These are phyloP conservation scores for Trematocara caparti DNA, from an alignment of 2,797 vertebrate genomes.

Conservation along the genomic window DNA sequence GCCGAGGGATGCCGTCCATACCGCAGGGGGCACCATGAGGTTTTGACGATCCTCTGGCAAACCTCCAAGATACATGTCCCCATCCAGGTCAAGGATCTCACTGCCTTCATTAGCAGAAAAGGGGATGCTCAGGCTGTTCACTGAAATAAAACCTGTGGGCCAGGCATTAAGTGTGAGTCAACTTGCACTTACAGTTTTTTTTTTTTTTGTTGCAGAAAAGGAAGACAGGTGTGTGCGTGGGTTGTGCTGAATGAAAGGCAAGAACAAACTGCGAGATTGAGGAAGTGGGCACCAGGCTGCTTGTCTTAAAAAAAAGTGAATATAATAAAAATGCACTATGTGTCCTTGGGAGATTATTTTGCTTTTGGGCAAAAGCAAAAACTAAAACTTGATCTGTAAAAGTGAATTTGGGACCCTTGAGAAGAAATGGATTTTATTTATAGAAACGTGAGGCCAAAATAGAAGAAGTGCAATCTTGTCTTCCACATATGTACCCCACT, in stretches of 20 bases:
- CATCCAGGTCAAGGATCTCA: conserved; percentile 90
- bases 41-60: conserved; percentile 82
- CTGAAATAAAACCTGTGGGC: conserved; percentile 83
- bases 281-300: conserved; percentile 30
- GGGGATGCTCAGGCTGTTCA: conserved; percentile 87
- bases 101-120: conserved; percentile 90
- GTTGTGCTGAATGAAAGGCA: conserved; percentile 38
- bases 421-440: conserved; percentile 13
- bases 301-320: background rate
- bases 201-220: conserved; percentile 34
- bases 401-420: background rate
- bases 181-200: conserved; percentile 24
- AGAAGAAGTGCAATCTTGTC: background rate
- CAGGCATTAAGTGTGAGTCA: conserved; percentile 26
- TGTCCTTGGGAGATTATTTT: background rate
- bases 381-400: conserved; percentile 2
- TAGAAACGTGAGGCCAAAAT: conserved; percentile 4
- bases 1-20: conserved; percentile 87
- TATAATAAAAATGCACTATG: conserved; percentile 6
- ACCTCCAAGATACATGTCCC: conserved; percentile 91
- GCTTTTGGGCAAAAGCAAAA: background rate
- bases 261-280: conserved; percentile 37
- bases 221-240: conserved; percentile 61
- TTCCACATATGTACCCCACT: conserved; percentile 27
- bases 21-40: conserved; percentile 84